Percentiles rank a stretch among this genome's conserved stretches.
Conservation (phyloP, 2,113 vertebrate genomes). For the Choloepus hoffmanni region DNA sequence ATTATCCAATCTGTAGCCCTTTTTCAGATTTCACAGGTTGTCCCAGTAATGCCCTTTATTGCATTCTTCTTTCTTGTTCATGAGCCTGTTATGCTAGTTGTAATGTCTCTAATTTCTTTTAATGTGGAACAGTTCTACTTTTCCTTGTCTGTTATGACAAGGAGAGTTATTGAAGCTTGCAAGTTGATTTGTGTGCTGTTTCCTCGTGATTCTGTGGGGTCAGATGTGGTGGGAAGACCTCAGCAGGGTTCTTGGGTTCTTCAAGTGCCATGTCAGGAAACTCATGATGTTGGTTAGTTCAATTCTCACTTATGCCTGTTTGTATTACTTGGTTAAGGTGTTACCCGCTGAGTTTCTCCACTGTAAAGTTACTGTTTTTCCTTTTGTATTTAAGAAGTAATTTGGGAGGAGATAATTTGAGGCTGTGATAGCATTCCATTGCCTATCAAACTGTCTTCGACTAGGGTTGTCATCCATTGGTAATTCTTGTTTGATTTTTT, state of each 20-base stretch:
- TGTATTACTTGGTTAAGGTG: accelerated
- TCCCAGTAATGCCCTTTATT: too few species aligned
- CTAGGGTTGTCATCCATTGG: accelerated
- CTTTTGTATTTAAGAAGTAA: background rate
- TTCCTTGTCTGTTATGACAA: accelerated
- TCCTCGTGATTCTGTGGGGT: background rate
- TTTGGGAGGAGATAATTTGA: background rate
- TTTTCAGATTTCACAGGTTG: background rate
- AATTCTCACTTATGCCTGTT: accelerated
- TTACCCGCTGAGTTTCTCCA: background rate
- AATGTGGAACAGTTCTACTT: accelerated
- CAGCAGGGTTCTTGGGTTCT: accelerated
- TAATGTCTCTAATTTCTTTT: too few species aligned
- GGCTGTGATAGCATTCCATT: accelerated
- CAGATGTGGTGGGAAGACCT: background rate
- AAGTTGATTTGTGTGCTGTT: background rate
- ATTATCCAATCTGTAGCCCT: background rate
- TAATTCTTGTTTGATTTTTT: background rate
- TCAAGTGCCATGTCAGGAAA: accelerated
- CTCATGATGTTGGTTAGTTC: background rate
- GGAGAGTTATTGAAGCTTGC: background rate
- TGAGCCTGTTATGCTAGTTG: background rate
- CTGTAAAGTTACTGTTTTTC: background rate
- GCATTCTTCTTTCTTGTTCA: background rate
- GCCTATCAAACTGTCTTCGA: accelerated